Conservation (phyloP, 2,888 invertebrate species). For the Allacma fusca region DNA sequence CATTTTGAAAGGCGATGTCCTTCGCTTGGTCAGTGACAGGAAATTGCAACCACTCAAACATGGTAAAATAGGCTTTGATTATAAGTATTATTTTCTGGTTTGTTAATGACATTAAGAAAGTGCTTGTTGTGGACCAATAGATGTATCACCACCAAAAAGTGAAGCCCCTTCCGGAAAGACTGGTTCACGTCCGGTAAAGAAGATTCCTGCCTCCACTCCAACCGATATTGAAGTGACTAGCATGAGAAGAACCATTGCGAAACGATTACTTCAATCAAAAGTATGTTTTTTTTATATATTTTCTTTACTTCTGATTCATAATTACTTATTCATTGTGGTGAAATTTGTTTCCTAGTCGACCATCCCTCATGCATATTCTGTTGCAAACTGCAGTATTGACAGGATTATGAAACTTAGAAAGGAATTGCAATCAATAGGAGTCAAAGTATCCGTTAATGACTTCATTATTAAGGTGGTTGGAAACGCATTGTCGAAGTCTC, state of each 20-base stretch:
- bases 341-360: constrained; percentile 66
- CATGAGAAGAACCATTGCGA: constrained; percentile 73
- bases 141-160: not conserved
- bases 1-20: constrained; percentile 71
- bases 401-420: constrained; percentile 67
- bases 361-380: constrained; percentile 74
- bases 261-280: constrained; percentile 73
- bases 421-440: constrained; percentile 67
- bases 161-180: constrained; percentile 44
- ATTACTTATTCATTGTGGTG: constrained; percentile 16
- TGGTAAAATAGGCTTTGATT: not conserved
- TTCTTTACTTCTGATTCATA: no score
- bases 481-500: constrained; percentile 69
- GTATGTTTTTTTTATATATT: no score
- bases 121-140: not conserved
- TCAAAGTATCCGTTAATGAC: constrained; percentile 73
- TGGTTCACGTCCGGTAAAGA: constrained; percentile 40
- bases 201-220: constrained; percentile 62
- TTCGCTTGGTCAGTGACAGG: constrained; percentile 66
- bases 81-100: not conserved
- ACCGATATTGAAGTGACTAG: constrained; percentile 70
- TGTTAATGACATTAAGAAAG: not conserved
- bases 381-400: constrained; percentile 69
- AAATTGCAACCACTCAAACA: constrained; percentile 64
- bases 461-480: constrained; percentile 73